A percentile compares a stretch with the other conserved stretches of the same genome.
Evolutionary conservation across 2,113 vertebrate genomes (phyloP).

Genomic region (Falcunculus frontatus): DNA sequence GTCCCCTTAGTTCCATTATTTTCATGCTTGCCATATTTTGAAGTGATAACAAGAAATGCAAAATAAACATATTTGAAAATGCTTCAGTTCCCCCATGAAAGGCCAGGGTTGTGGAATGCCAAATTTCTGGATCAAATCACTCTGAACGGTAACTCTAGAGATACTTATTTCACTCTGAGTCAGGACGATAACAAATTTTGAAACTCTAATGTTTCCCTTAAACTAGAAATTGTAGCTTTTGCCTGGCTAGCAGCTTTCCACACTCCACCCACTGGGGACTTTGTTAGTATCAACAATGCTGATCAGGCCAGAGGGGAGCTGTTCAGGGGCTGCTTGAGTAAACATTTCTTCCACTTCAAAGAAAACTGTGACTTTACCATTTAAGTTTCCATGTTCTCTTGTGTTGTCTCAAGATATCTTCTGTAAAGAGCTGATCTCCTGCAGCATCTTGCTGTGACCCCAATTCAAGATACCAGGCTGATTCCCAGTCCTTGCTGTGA

Average conservation of each 20-base stretch:
- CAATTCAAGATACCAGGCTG: rapidly evolving
- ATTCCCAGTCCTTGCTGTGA: background rate
- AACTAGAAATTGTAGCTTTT: background rate
- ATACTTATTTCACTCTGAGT: background rate
- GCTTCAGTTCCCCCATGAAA: background rate
- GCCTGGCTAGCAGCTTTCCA: rapidly evolving
- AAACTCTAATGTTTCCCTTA: rapidly evolving
- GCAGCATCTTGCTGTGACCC: background rate
- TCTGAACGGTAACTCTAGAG: background rate
- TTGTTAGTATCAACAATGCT: rapidly evolving
- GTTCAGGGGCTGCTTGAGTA: background rate
- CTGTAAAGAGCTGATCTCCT: background rate
- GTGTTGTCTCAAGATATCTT: background rate
- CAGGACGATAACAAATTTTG: background rate
- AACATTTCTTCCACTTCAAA: background rate
- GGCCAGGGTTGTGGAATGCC: rapidly evolving
- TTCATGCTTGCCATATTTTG: background rate
- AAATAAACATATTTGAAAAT: background rate
- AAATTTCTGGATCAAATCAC: background rate
- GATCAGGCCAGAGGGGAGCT: background rate
- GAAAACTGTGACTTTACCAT: background rate
- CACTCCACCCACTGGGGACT: rapidly evolving
- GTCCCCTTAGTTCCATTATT: background rate
- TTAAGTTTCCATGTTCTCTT: background rate
- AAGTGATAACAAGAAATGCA: background rate